A percentile compares a stretch with the other conserved stretches of the same genome.
phyloP scores from a whole-genome alignment of 1,140 invertebrate species.

The Luehdorfia chinensis region DNA sequence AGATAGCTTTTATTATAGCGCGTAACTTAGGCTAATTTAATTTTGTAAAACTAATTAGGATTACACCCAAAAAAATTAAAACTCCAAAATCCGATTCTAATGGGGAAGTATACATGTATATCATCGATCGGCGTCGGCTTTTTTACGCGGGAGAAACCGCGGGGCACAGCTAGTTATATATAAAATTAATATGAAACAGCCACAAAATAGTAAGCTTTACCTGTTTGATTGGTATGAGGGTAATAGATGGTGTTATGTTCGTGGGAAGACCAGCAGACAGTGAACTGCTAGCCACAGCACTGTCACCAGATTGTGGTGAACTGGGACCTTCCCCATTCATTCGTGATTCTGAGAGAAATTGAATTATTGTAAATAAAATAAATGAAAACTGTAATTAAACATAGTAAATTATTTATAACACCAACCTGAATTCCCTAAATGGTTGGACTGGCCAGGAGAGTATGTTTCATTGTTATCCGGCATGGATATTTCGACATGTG shows the following conservation, averaged over 20 bases:
- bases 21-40: no score
- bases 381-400: no score
- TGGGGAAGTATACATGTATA: no score
- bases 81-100: no score
- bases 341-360: conserved; percentile 42
- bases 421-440: conserved; percentile 45
- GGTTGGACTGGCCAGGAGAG: conserved; percentile 68
- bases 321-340: conserved; percentile 80
- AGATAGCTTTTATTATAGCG: no score
- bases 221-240: conserved; percentile 91
- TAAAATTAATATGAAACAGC: no score
- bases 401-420: conserved; percentile 1
- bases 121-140: no score
- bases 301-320: conserved; percentile 87
- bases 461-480: conserved; percentile 81
- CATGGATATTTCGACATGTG: conserved; percentile 93
- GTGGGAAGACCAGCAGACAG: conserved; percentile 65
- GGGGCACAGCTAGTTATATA: no score
- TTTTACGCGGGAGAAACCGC: no score
- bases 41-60: no score
- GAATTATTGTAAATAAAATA: conserved; percentile 4
- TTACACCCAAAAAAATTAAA: no score
- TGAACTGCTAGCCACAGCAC: conserved; percentile 84
- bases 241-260: conserved; percentile 88
- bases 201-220: conserved; percentile 66